phyloP scores from a whole-genome alignment of 2,888 invertebrate genomes.

The Cylindroiulus punctatus region DNA sequence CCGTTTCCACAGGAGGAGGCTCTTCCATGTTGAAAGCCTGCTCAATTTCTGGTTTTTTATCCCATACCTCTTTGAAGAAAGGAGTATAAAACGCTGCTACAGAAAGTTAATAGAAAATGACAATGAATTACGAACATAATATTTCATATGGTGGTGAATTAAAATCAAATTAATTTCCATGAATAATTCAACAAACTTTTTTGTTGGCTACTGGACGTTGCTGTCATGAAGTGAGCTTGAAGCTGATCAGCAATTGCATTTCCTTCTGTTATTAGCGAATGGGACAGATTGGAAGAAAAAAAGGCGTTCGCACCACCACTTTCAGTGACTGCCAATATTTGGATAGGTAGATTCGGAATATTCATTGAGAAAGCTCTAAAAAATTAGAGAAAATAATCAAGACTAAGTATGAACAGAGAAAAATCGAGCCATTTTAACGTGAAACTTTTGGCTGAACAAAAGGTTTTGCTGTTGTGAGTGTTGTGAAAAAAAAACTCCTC shows the following conservation, averaged over 20 bases:
- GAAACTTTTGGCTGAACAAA: too few species aligned
- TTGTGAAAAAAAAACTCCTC: too few species aligned
- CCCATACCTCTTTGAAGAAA: constrained; percentile 96
- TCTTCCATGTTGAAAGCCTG: constrained; percentile 90
- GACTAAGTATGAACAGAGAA: background rate
- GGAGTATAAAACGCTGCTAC: constrained; percentile 92
- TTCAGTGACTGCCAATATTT: constrained; percentile 93
- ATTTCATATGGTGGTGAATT: background rate
- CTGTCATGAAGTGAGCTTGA: constrained; percentile 91
- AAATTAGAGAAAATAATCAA: constrained; percentile 59
- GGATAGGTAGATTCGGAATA: constrained; percentile 90
- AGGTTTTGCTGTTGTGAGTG: too few species aligned
- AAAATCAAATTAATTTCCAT: background rate
- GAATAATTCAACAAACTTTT: constrained; percentile 74
- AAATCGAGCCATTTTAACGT: background rate
- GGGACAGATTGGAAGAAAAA: constrained; percentile 88
- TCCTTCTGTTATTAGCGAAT: constrained; percentile 90
- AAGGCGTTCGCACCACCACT: constrained; percentile 85
- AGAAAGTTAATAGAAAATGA: constrained; percentile 61
- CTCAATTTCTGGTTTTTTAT: constrained; percentile 93
- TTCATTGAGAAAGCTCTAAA: constrained; percentile 90
- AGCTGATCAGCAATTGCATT: constrained; percentile 90
- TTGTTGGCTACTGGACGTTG: constrained; percentile 82
- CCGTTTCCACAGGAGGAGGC: constrained; percentile 66
- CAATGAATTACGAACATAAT: background rate